A percentile compares a stretch with the other conserved stretches of the same genome.
phyloP scores from a whole-genome alignment of 2,888 invertebrate genomes.

The Metellina segmentata region DNA sequence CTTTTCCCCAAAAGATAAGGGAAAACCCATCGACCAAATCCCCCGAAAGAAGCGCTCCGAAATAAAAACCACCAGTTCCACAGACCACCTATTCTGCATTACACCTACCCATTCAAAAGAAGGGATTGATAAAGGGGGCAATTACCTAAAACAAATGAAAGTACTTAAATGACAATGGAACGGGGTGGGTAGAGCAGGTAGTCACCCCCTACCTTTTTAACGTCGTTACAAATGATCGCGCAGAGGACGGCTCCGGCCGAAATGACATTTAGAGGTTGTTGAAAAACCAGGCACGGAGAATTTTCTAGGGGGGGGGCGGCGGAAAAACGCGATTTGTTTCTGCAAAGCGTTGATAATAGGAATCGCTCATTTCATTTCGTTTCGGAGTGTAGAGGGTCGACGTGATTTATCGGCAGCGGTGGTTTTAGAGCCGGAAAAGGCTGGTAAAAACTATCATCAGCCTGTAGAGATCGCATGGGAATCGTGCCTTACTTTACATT shows the following conservation, averaged over 20 bases:
- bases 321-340: slow-evolving; percentile 43
- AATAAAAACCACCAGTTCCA: slow-evolving; percentile 18
- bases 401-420: neutral
- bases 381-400: neutral
- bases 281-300: slow-evolving; percentile 70
- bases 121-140: slow-evolving; percentile 70
- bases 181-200: slow-evolving; percentile 5
- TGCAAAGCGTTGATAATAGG: slow-evolving; percentile 52
- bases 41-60: slow-evolving; percentile 2
- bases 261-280: slow-evolving; percentile 65
- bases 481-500: too few relatives aligned
- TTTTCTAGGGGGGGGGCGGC: slow-evolving; percentile 21
- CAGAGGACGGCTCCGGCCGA: neutral
- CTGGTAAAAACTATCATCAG: too few relatives aligned
- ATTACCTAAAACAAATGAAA: slow-evolving; percentile 76
- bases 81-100: neutral
- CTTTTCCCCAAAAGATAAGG: slow-evolving; percentile 47
- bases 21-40: slow-evolving; percentile 5
- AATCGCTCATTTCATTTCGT: slow-evolving; percentile 24
- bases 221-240: slow-evolving; percentile 71
- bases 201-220: slow-evolving; percentile 64
- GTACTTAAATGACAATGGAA: slow-evolving; percentile 68
- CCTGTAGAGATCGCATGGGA: too few relatives aligned
- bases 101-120: slow-evolving; percentile 4
- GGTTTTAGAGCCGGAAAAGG: too few relatives aligned